phyloP scores from a whole-genome alignment of 2,888 invertebrate genomes.

The Lepeophtheirus nordmannii region DNA sequence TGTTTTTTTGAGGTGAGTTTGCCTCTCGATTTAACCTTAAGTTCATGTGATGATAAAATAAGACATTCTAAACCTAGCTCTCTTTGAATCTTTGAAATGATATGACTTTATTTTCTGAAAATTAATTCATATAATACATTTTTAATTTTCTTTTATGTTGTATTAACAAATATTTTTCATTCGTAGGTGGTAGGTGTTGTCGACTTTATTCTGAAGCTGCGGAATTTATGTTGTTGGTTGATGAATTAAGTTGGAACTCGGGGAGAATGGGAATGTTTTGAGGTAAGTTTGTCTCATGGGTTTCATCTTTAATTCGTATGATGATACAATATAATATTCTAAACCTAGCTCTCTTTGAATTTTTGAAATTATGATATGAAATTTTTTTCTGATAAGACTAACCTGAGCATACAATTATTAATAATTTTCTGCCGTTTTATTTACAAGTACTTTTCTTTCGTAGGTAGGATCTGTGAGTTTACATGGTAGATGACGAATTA shows the following conservation, averaged over 20 bases:
- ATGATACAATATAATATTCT: neutral
- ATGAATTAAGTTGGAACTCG: too few relatives aligned
- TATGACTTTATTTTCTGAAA: neutral
- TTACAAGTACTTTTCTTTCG: neutral
- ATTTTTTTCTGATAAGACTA: neutral
- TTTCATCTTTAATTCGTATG: neutral
- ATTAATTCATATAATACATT: neutral
- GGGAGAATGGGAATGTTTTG: neutral
- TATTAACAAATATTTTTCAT: neutral
- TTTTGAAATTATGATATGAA: neutral
- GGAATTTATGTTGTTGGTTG: too few relatives aligned
- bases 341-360: conserved; percentile 7
- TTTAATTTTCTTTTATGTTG: too few relatives aligned
- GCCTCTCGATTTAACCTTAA: neutral
- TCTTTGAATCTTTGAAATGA: neutral
- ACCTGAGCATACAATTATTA: neutral
- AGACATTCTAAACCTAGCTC: neutral
- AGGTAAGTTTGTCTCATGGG: neutral
- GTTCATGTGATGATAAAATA: neutral
- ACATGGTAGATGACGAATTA: too few relatives aligned
- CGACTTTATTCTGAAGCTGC: too few relatives aligned
- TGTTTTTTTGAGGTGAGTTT: neutral
- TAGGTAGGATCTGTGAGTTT: too few relatives aligned
- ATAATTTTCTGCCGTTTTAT: neutral
- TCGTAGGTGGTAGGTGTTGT: too few relatives aligned